phyloP scores from a whole-genome alignment of 2,113 vertebrate species.

The Rafetus swinhoei region DNA sequence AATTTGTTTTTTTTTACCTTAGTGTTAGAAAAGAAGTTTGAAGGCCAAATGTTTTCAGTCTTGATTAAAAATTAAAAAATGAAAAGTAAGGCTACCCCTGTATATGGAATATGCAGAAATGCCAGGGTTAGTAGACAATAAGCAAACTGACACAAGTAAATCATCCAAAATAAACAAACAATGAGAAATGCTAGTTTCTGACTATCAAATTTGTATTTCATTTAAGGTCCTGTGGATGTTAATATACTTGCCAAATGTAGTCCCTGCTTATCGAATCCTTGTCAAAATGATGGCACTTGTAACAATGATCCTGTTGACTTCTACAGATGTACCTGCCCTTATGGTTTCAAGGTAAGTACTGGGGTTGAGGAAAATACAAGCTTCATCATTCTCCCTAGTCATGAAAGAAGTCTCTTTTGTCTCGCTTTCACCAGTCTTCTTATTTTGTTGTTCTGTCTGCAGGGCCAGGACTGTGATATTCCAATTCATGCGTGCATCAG shows the following conservation, averaged over 20 bases:
- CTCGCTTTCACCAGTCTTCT: background rate
- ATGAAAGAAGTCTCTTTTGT: background rate
- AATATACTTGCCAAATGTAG: conserved; percentile 95
- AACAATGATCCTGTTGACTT: conserved; percentile 94
- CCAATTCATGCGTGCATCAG: conserved; percentile 95
- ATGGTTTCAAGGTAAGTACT: conserved; percentile 92
- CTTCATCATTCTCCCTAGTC: background rate
- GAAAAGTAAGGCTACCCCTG: background rate
- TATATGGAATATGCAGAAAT: background rate
- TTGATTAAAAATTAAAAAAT: background rate
- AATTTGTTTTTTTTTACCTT: background rate
- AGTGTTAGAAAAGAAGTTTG: background rate
- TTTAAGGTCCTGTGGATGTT: conserved; percentile 90
- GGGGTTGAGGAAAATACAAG: background rate
- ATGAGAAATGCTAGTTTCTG: background rate
- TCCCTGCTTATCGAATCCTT: conserved; percentile 96
- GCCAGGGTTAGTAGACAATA: background rate
- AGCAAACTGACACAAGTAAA: background rate
- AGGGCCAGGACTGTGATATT: conserved; percentile 96
- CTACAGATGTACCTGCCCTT: conserved; percentile 96
- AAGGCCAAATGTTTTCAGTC: background rate
- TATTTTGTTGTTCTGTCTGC: conserved; percentile 7
- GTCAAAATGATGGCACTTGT: conserved; percentile 96
- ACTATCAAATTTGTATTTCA: conserved; percentile 54
- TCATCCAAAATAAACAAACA: background rate